Evolutionary conservation across 2,888 invertebrate species (phyloP), one percentile per base, ranked within the genome.

Genomic region (Dinocampus coccinellae): DNA sequence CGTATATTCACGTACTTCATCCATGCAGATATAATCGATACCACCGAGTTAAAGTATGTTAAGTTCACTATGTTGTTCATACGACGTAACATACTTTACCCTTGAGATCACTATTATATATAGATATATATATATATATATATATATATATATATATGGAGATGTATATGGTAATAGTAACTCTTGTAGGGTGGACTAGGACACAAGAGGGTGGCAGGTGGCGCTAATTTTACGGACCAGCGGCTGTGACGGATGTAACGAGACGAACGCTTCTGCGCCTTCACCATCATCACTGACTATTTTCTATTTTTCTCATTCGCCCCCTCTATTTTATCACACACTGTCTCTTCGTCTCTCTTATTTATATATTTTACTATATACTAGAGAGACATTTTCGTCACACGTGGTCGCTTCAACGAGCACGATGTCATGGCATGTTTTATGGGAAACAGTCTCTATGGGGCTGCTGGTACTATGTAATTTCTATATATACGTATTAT

Each of bases 211-310:
- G 86, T 85, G 87, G 85, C 87, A 87, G 87, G 87, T 87, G 87
- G 87, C 87, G 82, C 83, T 82, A 87, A 87, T 87, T 87, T 87
- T 84, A 87, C 87, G 87, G 85, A 81, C 85, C 87, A 81, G 80
- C 83, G 87, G 80, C 81, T 84, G 82, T 87, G 87, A 87, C 87
- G 87, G 86, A 87, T 86, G 85, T 84, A 83, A 85, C 84, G 82
- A 82, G 82, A 83, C 76, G 71, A 70, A 65, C 70, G 68, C 69
- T 71, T 73, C 73, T 65, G 66, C 64, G 73, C 57, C 63, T 65
- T 55, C 73, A 69, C 71, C 57, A 60, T 58, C 60, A 65, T 34
- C 70, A 34, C 34, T 57, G 24, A 24, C 65, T 57, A 70, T 36
- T 47, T 47, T 47, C 47, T 47, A 68, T 61, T 67, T 68, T 52